Percentiles rank a stretch among this genome's conserved stretches.
Evolutionary conservation across 2,797 vertebrate genomes (phyloP).

Genomic region (Parauchenoglanis punctatus): DNA sequence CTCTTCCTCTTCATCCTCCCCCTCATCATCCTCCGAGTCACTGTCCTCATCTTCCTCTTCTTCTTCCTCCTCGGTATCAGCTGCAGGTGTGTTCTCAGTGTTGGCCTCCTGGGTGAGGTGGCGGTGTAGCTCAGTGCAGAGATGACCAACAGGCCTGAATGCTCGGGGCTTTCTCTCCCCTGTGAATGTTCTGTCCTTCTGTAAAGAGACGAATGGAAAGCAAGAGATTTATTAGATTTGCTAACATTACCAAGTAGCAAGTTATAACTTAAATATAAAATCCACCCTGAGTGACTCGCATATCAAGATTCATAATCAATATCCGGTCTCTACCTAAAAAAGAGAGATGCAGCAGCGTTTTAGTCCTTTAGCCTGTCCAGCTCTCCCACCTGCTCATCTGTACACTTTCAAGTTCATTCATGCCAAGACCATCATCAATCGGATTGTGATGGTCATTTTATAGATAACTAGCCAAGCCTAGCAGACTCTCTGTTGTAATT

Average conservation of each 20-base stretch:
- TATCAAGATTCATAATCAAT: neutral
- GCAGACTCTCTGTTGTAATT: neutral
- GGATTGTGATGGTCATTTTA: neutral
- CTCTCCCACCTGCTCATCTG: neutral
- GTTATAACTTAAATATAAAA: neutral
- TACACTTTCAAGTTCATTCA: neutral
- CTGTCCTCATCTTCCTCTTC: conserved; percentile 61
- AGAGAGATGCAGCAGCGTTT: neutral
- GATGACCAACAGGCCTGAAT: conserved; percentile 78
- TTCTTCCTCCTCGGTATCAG: conserved; percentile 76
- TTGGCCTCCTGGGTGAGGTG: conserved; percentile 85
- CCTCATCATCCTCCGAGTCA: conserved; percentile 69
- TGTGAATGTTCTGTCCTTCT: conserved; percentile 67
- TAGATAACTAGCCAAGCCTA: neutral
- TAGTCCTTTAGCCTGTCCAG: neutral
- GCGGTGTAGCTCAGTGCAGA: conserved; percentile 91
- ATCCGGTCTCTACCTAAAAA: neutral
- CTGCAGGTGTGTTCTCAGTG: conserved; percentile 59
- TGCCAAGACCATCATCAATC: neutral
- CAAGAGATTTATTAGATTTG: neutral
- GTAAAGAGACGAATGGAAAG: conserved; percentile 4
- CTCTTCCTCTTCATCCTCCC: conserved; percentile 71
- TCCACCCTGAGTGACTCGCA: neutral
- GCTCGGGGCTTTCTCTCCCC: conserved; percentile 78
- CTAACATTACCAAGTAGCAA: neutral